phyloP scores from a whole-genome alignment of 1,140 invertebrate species.

The Drosophila dunni region DNA sequence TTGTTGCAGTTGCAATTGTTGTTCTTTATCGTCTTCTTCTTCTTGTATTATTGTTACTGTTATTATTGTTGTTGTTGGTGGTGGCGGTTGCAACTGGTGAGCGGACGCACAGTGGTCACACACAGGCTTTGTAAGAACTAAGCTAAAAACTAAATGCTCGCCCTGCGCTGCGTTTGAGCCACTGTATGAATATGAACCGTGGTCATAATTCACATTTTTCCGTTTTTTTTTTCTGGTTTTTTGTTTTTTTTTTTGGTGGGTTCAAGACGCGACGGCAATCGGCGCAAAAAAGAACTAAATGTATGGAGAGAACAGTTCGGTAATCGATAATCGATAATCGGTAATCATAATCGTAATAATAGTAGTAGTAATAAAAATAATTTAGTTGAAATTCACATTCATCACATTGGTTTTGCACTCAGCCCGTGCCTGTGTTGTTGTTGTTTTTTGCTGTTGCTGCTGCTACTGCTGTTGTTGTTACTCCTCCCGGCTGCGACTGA shows the following conservation, averaged over 20 bases:
- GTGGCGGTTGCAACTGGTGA: slow-evolving; percentile 42
- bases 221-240: no score
- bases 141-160: slow-evolving; percentile 80
- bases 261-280: slow-evolving; percentile 56
- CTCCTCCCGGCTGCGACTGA: slow-evolving; percentile 15
- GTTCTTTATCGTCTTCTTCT: no score
- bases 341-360: slow-evolving; percentile 82
- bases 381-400: slow-evolving; percentile 83
- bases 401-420: slow-evolving; percentile 75
- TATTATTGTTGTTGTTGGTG: slow-evolving; percentile 29
- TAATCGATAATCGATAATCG: slow-evolving; percentile 16
- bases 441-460: slow-evolving; percentile 27
- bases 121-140: slow-evolving; percentile 74
- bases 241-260: background rate
- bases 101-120: slow-evolving; percentile 42
- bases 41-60: no score
- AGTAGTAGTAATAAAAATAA: slow-evolving; percentile 83
- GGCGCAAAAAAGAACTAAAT: slow-evolving; percentile 73
- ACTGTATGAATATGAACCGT: slow-evolving; percentile 3
- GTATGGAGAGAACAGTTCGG: slow-evolving; percentile 78
- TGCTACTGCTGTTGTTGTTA: background rate
- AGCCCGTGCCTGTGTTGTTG: slow-evolving; percentile 51
- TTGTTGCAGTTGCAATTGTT: slow-evolving; percentile 8
- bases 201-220: background rate
- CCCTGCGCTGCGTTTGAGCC: slow-evolving; percentile 51